Base-by-base conservation (phyloP, 2,797 vertebrate genomes). In the Darevskia nairensis region DNA sequence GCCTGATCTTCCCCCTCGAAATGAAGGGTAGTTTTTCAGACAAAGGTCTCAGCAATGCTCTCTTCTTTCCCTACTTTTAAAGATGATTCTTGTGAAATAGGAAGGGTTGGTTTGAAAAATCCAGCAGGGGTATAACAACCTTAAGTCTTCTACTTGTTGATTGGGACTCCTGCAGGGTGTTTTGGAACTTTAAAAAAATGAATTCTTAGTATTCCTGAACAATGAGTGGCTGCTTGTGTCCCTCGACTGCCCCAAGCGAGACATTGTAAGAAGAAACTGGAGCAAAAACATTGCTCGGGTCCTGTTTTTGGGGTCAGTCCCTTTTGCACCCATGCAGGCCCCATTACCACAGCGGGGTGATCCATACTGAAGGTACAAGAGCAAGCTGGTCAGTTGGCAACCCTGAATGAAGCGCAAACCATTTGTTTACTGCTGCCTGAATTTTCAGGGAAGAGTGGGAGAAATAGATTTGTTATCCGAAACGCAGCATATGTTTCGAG, bases 401-500 rank as follows among this genome's bases (percentile, higher is more conserved):
- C 59, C 84, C 86, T 35, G 87, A 66, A 50, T 35, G 87, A 66
- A 50, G n/a, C 41, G 39, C 41, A 80, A 66, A 9, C 77, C 25
- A 35, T 81, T 69, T 81, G 80, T 75, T 82, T 78, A 84, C 27
- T 88, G 76, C 23, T 89, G 85, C 46, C 82, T 4, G 15, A 69
- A 9, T 88, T 93, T 88, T 74, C 50, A 91, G 80, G 89, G 87
- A 3, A 32, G 29, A 74, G 75, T 46, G 4, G 21, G 78, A 68
- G 79, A 75, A 68, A 61, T 61, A 92, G 92, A 88, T 89, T 13
- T 88, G 6, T 0, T 87, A 80, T 86, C 76, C 89, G 88, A 92
- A 93, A 71, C 59, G 85, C 76, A 94, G 71, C 94, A 94, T 94
- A 94, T 95, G 94, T 80, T 89, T 87, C 83, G 3, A 0, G 0